phyloP scores from a whole-genome alignment of 2,888 invertebrate genomes.

The Lasioglossum oenotherae region DNA sequence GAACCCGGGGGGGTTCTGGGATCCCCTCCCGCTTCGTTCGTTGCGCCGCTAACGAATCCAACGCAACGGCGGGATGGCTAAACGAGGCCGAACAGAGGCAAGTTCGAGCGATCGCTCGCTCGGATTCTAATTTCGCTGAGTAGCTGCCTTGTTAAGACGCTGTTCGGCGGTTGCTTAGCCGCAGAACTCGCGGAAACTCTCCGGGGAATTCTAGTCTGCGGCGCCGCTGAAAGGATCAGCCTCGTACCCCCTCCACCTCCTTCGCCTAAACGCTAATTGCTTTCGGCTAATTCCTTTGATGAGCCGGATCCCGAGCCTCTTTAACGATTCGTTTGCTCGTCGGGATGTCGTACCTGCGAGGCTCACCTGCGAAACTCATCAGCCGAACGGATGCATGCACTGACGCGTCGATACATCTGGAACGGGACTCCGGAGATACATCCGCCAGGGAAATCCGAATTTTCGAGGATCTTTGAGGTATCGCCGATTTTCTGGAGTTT shows the following conservation, averaged over 20 bases:
- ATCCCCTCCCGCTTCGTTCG: conserved; percentile 7
- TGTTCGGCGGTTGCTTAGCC: conserved; percentile 25
- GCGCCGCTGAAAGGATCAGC: conserved; percentile 42
- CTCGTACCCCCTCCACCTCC: neutral
- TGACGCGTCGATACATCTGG: neutral
- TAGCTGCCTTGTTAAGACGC: conserved; percentile 58
- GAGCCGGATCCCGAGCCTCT: conserved; percentile 19
- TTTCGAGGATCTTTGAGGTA: neutral
- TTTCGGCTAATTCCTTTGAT: conserved; percentile 53
- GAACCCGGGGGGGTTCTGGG: neutral
- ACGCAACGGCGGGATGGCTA: neutral
- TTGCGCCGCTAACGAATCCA: conserved; percentile 43
- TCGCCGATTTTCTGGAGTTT: neutral
- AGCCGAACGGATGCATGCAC: neutral
- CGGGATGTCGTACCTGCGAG: neutral
- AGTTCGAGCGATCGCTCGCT: conserved; percentile 44
- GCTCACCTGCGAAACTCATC: neutral
- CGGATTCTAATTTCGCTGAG: conserved; percentile 65
- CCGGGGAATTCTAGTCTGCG: conserved; percentile 23
- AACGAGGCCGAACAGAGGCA: conserved; percentile 33
- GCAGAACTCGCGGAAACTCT: conserved; percentile 51
- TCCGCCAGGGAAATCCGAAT: neutral
- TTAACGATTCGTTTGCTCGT: conserved; percentile 36
- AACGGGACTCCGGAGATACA: neutral
- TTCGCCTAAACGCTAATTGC: conserved; percentile 41